These are phyloP conservation scores for Monochamus alternatus DNA, from an alignment of 2,888 invertebrate species.

Conservation along the genomic window DNA sequence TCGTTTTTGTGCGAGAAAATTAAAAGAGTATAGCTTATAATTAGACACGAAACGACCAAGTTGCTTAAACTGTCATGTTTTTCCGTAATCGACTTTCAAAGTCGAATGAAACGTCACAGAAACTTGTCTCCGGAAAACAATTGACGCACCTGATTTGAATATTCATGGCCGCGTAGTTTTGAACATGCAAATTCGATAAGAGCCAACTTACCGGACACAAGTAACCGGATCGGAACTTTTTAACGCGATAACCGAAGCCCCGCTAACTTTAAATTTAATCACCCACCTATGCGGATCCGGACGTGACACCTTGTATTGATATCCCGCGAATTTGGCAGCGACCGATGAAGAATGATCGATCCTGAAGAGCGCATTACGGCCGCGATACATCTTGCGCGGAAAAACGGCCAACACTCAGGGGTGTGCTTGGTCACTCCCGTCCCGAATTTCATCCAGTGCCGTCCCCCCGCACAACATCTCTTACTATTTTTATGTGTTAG, in stretches of 20 bases:
- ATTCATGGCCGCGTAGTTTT: not conserved
- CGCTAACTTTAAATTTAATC: conserved; percentile 48
- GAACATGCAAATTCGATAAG: conserved; percentile 29
- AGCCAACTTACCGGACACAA: conserved; percentile 24
- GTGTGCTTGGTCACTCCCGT: conserved; percentile 55
- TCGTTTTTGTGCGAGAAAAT: too few species aligned
- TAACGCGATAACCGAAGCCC: conserved; percentile 42
- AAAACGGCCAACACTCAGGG: conserved; percentile 46
- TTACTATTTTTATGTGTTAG: conserved; percentile 35
- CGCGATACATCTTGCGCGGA: conserved; percentile 43
- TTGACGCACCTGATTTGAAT: conserved; percentile 4
- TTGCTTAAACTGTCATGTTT: not conserved
- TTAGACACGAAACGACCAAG: not conserved
- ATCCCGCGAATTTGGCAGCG: conserved; percentile 29
- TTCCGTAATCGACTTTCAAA: not conserved
- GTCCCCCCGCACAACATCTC: conserved; percentile 25
- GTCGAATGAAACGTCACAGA: not conserved
- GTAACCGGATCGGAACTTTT: conserved; percentile 43
- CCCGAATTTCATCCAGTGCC: conserved; percentile 43
- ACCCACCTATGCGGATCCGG: conserved; percentile 41
- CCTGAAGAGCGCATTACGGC: conserved; percentile 41
- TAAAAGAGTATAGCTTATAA: too few species aligned
- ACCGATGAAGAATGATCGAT: conserved; percentile 53
- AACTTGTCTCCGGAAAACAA: not conserved
- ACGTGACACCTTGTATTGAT: conserved; percentile 46